phyloP scores from a whole-genome alignment of 1,140 invertebrate genomes.

The Grapholita molesta region DNA sequence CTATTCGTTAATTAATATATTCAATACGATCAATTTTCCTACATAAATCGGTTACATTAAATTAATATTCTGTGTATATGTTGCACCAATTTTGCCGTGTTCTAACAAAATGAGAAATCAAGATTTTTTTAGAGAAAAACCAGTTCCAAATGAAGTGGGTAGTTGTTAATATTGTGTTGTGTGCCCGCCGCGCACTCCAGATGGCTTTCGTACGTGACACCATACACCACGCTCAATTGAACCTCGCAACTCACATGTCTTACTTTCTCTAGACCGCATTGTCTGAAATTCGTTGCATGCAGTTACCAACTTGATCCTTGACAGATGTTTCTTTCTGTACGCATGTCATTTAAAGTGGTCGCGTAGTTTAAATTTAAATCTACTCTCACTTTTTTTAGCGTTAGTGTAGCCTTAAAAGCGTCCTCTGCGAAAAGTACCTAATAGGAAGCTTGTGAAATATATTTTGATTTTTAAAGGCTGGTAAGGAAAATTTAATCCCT shows the following conservation, averaged over 20 bases:
- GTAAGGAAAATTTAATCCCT: too few relatives aligned
- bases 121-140: neutral
- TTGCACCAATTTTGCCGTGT: too few relatives aligned
- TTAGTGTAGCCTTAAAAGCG: too few relatives aligned
- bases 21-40: too few relatives aligned
- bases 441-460: too few relatives aligned
- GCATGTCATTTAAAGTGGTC: neutral
- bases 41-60: too few relatives aligned
- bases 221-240: constrained; percentile 27
- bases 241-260: constrained; percentile 12
- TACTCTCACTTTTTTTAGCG: neutral
- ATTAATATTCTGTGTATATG: too few relatives aligned
- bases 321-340: neutral
- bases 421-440: too few relatives aligned
- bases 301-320: neutral
- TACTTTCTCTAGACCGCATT: constrained; percentile 21
- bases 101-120: too few relatives aligned
- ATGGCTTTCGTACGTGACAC: constrained; percentile 43
- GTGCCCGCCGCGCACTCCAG: constrained; percentile 19
- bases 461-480: too few relatives aligned
- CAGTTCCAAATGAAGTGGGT: neutral
- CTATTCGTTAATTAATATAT: too few relatives aligned
- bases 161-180: neutral
- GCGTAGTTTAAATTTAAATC: neutral
- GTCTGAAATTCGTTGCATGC: neutral